Base-by-base conservation (phyloP, 2,797 vertebrate species). In the Dipus sagitta region DNA sequence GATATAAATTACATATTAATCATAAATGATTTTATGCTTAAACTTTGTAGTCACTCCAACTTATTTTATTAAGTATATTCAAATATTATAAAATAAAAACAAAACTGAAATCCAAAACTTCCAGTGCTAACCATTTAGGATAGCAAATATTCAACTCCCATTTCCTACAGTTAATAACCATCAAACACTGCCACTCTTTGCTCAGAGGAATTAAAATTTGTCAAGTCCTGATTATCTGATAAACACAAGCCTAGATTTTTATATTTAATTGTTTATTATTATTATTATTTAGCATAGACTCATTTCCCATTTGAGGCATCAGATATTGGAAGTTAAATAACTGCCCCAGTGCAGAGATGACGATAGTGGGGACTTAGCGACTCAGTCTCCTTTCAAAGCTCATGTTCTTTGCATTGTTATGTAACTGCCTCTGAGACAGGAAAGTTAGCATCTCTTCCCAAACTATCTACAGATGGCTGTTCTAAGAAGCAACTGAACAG, bases 271-370 rank as follows among this genome's bases (percentile, higher is more conserved):
- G 42, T 76, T 92, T 80, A 91, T 24, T n/a, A n/a, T n/a, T n/a
- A n/a, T n/a, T n/a, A n/a, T 75, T 60, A 17, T 54, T 75, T 65
- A 26, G 42, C 58, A 62, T 62, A 90, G 18, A 11, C 75, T 74
- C 18, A 90, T 90, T 94, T 94, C 54, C 26, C 62, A 72, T 75
- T 86, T 70, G 65, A 90, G 77, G 32, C 83, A 83, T 83, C 78
- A 71, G 14, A 60, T 77, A 87, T 8, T 32, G 23, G 6, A 38
- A 88, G 88, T 77, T 77, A 94, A 92, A 95, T 87, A 91, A 88
- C 32, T 76, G 70, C 2, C 23, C 20, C 68, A 83, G 90, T 81
- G 88, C 32, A 77, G 58, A 88, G 9, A 5, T 60, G 58, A n/a
- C 9, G 14, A 21, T 18, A 91, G 34, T 32, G 62, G 17, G 5